phyloP scores from a whole-genome alignment of 2,113 vertebrate genomes.

The Chaetodon trifascialis region DNA sequence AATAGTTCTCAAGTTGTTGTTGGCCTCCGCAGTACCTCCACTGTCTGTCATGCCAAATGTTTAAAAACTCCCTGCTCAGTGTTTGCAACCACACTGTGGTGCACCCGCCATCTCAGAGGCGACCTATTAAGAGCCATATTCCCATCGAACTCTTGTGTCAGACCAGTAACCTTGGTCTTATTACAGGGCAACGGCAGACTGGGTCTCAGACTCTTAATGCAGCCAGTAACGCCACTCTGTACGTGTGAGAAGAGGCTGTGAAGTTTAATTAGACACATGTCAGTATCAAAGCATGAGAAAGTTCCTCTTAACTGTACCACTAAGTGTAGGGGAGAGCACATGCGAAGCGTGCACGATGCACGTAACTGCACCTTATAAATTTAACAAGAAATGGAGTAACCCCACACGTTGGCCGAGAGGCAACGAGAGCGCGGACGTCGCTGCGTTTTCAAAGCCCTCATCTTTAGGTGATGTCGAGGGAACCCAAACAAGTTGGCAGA shows the following conservation, averaged over 20 bases:
- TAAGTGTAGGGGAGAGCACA: constrained; percentile 73
- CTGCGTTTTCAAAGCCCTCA: constrained; percentile 19
- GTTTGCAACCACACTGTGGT: constrained; percentile 19
- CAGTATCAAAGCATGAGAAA: constrained; percentile 83
- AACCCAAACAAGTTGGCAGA: constrained; percentile 61
- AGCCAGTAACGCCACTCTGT: constrained; percentile 49
- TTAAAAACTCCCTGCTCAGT: constrained; percentile 27
- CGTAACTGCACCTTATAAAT: constrained; percentile 67
- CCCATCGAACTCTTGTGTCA: constrained; percentile 44
- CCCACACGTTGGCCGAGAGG: constrained; percentile 47
- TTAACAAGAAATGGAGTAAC: constrained; percentile 56
- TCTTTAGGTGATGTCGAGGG: constrained; percentile 53
- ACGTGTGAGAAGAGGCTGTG: constrained; percentile 68
- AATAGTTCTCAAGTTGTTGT: not conserved
- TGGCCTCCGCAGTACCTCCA: not conserved
- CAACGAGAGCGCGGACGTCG: constrained; percentile 29
- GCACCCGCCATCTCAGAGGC: constrained; percentile 13
- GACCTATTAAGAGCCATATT: constrained; percentile 44
- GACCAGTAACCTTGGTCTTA: constrained; percentile 57
- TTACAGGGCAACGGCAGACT: constrained; percentile 62
- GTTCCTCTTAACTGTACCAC: constrained; percentile 79
- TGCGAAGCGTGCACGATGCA: constrained; percentile 72
- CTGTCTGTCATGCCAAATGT: constrained; percentile 29
- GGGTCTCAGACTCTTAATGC: constrained; percentile 60
- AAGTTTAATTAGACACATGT: constrained; percentile 79